Percentiles rank a stretch among this genome's conserved stretches.
phyloP scores from a whole-genome alignment of 2,113 vertebrate species.

The Sinocyclocheilus anophthalmus region DNA sequence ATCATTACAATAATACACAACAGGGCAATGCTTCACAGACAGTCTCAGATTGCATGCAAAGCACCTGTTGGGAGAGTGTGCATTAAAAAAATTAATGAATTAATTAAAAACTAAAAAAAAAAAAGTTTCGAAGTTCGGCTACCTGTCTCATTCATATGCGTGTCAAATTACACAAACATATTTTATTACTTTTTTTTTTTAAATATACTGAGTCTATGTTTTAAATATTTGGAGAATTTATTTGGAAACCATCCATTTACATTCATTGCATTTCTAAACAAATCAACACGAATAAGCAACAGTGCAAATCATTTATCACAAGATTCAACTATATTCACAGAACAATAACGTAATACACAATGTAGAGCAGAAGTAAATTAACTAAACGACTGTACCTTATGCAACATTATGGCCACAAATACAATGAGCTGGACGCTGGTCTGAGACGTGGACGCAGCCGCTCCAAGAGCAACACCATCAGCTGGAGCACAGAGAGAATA shows the following conservation, averaged over 20 bases:
- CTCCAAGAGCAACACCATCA: conserved; percentile 94
- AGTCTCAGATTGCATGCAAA: not conserved
- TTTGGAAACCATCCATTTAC: not conserved
- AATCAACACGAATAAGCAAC: not conserved
- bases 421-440: conserved; percentile 98
- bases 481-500: conserved; percentile 72
- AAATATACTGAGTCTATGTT: too few species aligned
- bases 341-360: not conserved
- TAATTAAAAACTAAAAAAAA: too few species aligned
- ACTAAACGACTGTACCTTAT: conserved; percentile 82
- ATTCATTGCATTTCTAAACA: not conserved
- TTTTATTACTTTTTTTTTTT: not conserved
- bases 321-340: not conserved
- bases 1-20: too few species aligned
- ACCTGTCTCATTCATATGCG: too few species aligned
- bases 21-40: not conserved
- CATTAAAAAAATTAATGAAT: too few species aligned
- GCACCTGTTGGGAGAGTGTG: not conserved
- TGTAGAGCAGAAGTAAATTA: not conserved
- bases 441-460: conserved; percentile 98
- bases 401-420: conserved; percentile 98
- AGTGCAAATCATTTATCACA: not conserved
- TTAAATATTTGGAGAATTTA: too few species aligned
- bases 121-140: too few species aligned
- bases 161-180: too few species aligned